A percentile compares a stretch with the other conserved stretches of the same genome.
phyloP scores from a whole-genome alignment of 2,797 vertebrate genomes.

The Megalops cyprinoides region DNA sequence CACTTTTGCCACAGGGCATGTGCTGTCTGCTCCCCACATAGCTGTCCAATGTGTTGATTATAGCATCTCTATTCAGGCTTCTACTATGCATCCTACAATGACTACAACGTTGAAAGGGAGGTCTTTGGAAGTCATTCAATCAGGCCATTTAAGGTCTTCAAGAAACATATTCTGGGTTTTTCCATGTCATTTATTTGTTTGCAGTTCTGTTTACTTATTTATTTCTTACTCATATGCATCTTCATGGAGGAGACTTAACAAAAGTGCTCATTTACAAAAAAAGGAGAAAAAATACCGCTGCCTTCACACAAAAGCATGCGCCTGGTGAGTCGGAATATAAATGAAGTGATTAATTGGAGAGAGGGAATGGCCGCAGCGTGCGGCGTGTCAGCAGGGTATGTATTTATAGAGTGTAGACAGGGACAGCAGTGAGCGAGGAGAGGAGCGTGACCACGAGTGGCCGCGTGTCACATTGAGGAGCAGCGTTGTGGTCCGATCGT shows the following conservation, averaged over 20 bases:
- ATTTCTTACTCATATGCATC: not conserved
- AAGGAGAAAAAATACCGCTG: not conserved
- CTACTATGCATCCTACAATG: too few species aligned
- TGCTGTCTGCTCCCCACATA: too few species aligned
- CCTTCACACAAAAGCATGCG: not conserved
- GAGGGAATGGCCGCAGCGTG: not conserved
- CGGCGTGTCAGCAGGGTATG: not conserved
- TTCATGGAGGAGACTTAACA: not conserved
- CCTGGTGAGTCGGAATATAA: not conserved
- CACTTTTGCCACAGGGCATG: too few species aligned
- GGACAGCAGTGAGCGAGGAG: constrained; percentile 10
- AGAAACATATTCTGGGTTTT: too few species aligned
- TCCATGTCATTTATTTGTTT: not conserved
- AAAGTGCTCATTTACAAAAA: not conserved
- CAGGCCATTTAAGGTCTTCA: too few species aligned
- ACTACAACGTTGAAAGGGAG: too few species aligned
- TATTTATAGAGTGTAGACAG: constrained; percentile 5
- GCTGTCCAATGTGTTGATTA: too few species aligned
- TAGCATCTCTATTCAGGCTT: too few species aligned
- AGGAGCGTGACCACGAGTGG: constrained; percentile 8
- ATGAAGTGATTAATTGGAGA: not conserved
- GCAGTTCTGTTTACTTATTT: not conserved
- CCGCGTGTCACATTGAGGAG: not conserved
- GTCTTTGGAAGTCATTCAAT: too few species aligned
- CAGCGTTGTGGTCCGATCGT: constrained; percentile 9